These are phyloP conservation scores for Micrasema minimum DNA, from an alignment of 1,140 invertebrate genomes.

Conservation along the genomic window DNA sequence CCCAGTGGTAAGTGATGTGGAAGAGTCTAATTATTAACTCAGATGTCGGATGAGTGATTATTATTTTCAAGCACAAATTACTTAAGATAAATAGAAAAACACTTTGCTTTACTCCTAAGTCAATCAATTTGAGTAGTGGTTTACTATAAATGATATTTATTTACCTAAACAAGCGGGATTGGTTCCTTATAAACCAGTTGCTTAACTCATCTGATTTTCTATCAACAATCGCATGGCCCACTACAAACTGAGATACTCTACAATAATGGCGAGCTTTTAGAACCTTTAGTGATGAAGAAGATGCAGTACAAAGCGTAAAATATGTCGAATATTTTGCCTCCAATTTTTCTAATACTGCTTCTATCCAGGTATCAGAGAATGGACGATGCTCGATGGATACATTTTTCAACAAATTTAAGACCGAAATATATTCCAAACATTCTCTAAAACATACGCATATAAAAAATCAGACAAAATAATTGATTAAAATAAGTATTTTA, in stretches of 20 bases:
- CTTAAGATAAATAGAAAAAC: too few species aligned
- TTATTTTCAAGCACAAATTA: too few species aligned
- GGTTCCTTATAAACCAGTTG: conserved; percentile 33
- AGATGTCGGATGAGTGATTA: too few species aligned
- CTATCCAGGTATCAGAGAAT: conserved; percentile 14
- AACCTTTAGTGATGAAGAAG: conserved; percentile 1
- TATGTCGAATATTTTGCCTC: conserved; percentile 16
- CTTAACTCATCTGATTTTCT: conserved; percentile 6
- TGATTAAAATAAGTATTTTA: background rate
- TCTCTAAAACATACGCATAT: too few species aligned
- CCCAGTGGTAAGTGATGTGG: too few species aligned
- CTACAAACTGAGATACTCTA: conserved; percentile 30
- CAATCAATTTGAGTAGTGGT: too few species aligned
- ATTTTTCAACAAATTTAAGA: conserved; percentile 30
- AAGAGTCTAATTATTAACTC: too few species aligned
- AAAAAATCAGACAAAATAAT: too few species aligned
- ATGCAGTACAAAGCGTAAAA: conserved; percentile 25
- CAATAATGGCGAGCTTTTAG: conserved; percentile 34
- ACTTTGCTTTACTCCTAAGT: too few species aligned
- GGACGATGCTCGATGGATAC: background rate
- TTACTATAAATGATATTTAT: too few species aligned
- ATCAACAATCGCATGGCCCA: conserved; percentile 32
- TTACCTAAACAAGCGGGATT: conserved; percentile 40
- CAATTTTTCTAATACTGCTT: background rate
- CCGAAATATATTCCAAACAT: conserved; percentile 30